A percentile compares a stretch with the other conserved stretches of the same genome.
phyloP scores from a whole-genome alignment of 2,888 invertebrate genomes.

The Hermaeophaga mercurialis region DNA sequence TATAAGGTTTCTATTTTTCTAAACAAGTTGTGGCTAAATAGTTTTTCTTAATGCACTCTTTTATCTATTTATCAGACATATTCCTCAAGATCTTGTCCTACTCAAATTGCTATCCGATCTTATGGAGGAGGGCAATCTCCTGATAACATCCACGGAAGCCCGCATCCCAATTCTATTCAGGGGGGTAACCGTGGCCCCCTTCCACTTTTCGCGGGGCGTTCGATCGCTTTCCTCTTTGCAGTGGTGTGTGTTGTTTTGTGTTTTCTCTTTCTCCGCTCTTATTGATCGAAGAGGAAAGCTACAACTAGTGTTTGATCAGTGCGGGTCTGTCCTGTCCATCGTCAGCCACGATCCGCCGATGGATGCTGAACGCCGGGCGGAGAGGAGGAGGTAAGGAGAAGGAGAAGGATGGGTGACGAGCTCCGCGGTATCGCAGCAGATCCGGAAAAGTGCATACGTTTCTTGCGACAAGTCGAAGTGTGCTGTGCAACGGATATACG shows the following conservation, averaged over 20 bases:
- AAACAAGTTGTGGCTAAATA: too few relatives aligned
- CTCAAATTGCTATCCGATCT: too few relatives aligned
- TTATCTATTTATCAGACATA: too few relatives aligned
- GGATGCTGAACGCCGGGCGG: constrained; percentile 19
- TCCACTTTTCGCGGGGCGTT: constrained; percentile 33
- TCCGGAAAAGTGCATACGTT: constrained; percentile 22
- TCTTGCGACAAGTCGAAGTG: constrained; percentile 13
- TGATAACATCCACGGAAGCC: too few relatives aligned
- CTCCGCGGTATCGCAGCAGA: constrained; percentile 12
- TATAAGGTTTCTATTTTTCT: too few relatives aligned
- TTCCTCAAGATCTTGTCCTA: too few relatives aligned
- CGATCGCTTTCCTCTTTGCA: constrained; percentile 37
- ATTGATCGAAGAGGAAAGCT: constrained; percentile 46
- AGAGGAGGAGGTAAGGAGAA: constrained; percentile 12
- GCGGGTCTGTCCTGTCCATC: constrained; percentile 48
- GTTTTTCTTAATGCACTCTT: too few relatives aligned
- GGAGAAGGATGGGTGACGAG: constrained; percentile 22
- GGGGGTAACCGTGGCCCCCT: background rate
- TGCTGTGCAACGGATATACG: too few relatives aligned
- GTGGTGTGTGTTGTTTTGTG: constrained; percentile 49
- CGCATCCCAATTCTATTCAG: background rate
- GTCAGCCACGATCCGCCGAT: constrained; percentile 27
- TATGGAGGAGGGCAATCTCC: too few relatives aligned
- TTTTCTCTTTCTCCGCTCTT: constrained; percentile 48
- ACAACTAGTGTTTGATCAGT: constrained; percentile 47